phyloP scores from a whole-genome alignment of 2,797 vertebrate species.

The Discoglossus pictus region DNA sequence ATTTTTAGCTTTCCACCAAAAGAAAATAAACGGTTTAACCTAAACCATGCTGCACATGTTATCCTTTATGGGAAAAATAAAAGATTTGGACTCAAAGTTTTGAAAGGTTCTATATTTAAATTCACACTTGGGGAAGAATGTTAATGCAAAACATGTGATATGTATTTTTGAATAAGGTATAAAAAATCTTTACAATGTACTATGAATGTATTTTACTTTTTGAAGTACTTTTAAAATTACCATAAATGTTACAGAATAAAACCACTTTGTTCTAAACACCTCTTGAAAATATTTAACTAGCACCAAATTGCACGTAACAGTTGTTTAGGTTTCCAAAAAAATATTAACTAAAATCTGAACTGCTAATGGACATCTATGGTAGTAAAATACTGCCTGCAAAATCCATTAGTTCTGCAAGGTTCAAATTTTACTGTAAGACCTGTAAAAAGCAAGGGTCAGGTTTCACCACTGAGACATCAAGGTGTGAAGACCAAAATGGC shows the following conservation, averaged over 20 bases:
- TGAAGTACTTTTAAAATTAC: constrained; percentile 50
- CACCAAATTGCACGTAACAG: constrained; percentile 58
- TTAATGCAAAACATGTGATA: constrained; percentile 49
- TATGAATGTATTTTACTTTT: constrained; percentile 52
- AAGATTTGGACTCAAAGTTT: constrained; percentile 43
- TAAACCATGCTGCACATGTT: too few species aligned
- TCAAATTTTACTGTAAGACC: constrained; percentile 71
- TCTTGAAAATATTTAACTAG: constrained; percentile 57
- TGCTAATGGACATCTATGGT: constrained; percentile 72
- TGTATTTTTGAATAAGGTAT: constrained; percentile 41
- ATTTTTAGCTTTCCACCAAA: too few species aligned
- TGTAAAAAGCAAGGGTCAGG: constrained; percentile 70
- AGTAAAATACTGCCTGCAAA: constrained; percentile 79
- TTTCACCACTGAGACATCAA: constrained; percentile 73
- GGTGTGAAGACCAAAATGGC: constrained; percentile 71
- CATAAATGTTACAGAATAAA: constrained; percentile 57
- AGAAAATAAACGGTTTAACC: too few species aligned
- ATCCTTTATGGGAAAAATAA: constrained; percentile 40
- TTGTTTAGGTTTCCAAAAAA: constrained; percentile 64
- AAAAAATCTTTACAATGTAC: constrained; percentile 49
- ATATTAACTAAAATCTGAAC: constrained; percentile 57
- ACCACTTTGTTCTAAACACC: constrained; percentile 50
- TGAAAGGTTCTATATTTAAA: constrained; percentile 41
- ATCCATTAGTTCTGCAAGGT: constrained; percentile 77
- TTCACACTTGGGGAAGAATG: constrained; percentile 47